Percentiles rank a stretch among this genome's conserved stretches.
Conservation (phyloP, 1,140 invertebrate species). For the Drosophila erecta region DNA sequence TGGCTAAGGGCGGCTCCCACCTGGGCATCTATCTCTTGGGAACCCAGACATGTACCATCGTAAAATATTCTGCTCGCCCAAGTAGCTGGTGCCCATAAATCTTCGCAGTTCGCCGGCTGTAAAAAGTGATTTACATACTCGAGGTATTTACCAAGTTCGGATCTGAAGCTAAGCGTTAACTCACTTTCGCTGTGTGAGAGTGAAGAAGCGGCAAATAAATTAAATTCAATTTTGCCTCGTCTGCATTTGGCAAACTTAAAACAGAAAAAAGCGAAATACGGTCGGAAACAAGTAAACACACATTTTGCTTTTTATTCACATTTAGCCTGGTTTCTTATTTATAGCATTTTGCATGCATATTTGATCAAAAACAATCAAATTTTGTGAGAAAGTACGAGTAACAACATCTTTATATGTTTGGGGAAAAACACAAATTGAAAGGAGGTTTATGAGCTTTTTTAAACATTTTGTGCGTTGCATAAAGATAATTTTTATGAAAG, state of each 20-base stretch:
- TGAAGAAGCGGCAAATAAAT: slow-evolving; percentile 23
- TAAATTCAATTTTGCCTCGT: slow-evolving; percentile 42
- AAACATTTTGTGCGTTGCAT: slow-evolving; percentile 21
- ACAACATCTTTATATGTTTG: slow-evolving; percentile 31
- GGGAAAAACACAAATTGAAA: slow-evolving; percentile 38
- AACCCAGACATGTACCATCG: slow-evolving; percentile 39
- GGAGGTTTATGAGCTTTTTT: slow-evolving; percentile 7
- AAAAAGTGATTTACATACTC: slow-evolving; percentile 50
- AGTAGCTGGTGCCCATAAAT: slow-evolving; percentile 46
- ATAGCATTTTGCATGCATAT: slow-evolving; percentile 45
- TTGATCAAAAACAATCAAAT: slow-evolving; percentile 53
- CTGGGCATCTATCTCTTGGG: slow-evolving; percentile 25
- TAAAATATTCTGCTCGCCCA: slow-evolving; percentile 49
- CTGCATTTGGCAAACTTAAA: slow-evolving; percentile 39
- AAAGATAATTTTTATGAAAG: slow-evolving; percentile 43
- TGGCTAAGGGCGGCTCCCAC: slow-evolving; percentile 18
- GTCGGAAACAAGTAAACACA: slow-evolving; percentile 24
- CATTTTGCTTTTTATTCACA: slow-evolving; percentile 11
- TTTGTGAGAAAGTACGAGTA: slow-evolving; percentile 20
- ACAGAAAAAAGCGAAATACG: slow-evolving; percentile 7
- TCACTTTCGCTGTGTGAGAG: slow-evolving; percentile 40
- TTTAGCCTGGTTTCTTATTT: slow-evolving; percentile 28
- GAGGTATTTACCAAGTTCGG: slow-evolving; percentile 32
- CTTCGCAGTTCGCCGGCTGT: slow-evolving; percentile 34
- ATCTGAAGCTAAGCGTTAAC: slow-evolving; percentile 21